phyloP scores from a whole-genome alignment of 2,113 vertebrate genomes.

The Cepphus grylle region DNA sequence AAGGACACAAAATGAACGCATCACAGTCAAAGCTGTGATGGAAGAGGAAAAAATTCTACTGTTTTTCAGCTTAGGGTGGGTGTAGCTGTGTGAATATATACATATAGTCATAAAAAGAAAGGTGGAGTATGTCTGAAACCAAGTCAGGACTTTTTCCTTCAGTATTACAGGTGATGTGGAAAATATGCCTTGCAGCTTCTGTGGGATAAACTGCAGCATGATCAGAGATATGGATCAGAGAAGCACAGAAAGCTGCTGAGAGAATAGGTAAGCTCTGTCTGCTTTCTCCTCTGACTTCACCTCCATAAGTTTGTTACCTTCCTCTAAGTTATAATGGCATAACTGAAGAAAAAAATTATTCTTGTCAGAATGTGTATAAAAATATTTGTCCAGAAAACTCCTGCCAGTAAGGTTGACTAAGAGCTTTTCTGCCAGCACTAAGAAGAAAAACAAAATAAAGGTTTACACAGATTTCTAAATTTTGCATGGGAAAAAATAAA shows the following conservation, averaged over 20 bases:
- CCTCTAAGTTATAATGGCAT: neutral
- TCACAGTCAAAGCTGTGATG: neutral
- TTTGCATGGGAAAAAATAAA: neutral
- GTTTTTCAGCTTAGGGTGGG: neutral
- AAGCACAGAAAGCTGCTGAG: neutral
- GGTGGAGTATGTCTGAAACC: neutral
- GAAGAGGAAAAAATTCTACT: neutral
- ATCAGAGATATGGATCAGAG: neutral
- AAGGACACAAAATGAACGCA: neutral
- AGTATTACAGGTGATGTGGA: neutral
- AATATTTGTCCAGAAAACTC: neutral
- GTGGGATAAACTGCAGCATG: neutral
- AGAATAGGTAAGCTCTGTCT: neutral
- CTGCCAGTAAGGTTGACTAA: neutral
- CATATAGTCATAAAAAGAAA: neutral
- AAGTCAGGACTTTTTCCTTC: slow-evolving; percentile 14
- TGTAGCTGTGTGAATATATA: neutral
- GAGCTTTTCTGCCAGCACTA: neutral
- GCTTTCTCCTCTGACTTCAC: neutral
- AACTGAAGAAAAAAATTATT: neutral
- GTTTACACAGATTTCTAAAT: neutral
- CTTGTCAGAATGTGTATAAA: neutral
- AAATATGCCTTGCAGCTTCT: slow-evolving; percentile 10
- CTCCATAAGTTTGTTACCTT: neutral
- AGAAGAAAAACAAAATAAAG: neutral